A percentile compares a stretch with the other conserved stretches of the same genome.
Evolutionary conservation across 2,797 vertebrate genomes (phyloP).

Genomic region (Lates japonicus): DNA sequence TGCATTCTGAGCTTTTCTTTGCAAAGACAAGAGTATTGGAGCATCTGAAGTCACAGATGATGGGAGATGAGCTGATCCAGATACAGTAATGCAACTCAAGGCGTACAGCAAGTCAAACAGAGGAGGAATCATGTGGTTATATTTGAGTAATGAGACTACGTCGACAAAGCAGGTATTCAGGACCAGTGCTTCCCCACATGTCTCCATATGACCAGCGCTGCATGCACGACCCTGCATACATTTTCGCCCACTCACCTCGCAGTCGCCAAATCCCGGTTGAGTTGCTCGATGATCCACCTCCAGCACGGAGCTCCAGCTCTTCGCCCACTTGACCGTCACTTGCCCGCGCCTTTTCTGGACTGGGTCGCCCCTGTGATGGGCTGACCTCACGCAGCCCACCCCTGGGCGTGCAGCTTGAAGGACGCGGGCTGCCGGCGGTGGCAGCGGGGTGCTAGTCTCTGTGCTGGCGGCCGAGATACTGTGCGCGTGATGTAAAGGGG

Average conservation of each 20-base stretch:
- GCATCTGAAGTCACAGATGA: background rate
- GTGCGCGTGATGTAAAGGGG: conserved; percentile 42
- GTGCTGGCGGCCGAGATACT: conserved; percentile 84
- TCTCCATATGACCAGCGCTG: conserved; percentile 23
- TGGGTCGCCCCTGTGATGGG: conserved; percentile 82
- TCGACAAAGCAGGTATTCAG: background rate
- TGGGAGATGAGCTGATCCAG: background rate
- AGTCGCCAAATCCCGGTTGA: conserved; percentile 95
- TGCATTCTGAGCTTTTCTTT: too few relatives aligned
- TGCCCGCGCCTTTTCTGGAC: conserved; percentile 94
- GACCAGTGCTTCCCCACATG: background rate
- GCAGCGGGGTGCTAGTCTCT: conserved; percentile 79
- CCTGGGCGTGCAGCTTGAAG: conserved; percentile 82
- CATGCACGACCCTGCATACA: too few relatives aligned
- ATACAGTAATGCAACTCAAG: background rate
- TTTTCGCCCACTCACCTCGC: conserved; percentile 87
- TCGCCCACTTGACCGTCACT: conserved; percentile 99
- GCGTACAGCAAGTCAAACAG: too few relatives aligned
- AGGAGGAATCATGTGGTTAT: background rate
- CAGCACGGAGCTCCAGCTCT: conserved; percentile 95
- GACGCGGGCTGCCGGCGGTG: conserved; percentile 77
- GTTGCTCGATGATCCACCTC: conserved; percentile 99
- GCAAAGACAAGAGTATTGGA: too few relatives aligned
- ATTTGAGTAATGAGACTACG: background rate
- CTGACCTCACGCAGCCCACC: conserved; percentile 88